These are phyloP conservation scores for Ernsta delagoae DNA, from an alignment of 2,888 invertebrate genomes.

Conservation along the genomic window DNA sequence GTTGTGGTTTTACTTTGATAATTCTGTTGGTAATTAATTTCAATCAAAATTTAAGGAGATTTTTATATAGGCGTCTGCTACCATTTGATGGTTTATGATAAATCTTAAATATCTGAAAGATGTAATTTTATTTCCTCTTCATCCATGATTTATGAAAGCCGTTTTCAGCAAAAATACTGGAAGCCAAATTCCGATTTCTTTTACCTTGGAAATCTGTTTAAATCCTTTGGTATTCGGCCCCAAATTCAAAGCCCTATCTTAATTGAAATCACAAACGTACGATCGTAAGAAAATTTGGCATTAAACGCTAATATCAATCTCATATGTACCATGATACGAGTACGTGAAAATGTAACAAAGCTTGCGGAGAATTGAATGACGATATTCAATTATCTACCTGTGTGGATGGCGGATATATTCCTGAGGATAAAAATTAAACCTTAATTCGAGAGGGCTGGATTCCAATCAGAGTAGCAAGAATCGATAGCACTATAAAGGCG, in stretches of 20 bases:
- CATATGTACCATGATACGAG: neutral
- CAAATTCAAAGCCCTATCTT: slow-evolving; percentile 45
- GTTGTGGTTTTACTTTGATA: no score
- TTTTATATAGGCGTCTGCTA: no score
- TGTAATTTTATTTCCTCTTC: slow-evolving; percentile 31
- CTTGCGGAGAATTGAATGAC: neutral
- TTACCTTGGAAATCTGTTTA: slow-evolving; percentile 37
- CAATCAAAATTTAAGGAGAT: no score
- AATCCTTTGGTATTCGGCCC: slow-evolving; percentile 45
- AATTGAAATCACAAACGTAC: slow-evolving; percentile 47
- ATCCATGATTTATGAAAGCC: slow-evolving; percentile 35
- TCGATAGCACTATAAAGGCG: no score
- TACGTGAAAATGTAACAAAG: slow-evolving; percentile 11
- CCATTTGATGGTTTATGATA: neutral
- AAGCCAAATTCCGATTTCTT: slow-evolving; percentile 31
- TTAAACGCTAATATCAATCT: slow-evolving; percentile 33
- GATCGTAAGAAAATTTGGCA: slow-evolving; percentile 36
- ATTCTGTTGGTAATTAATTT: no score
- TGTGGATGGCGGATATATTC: no score
- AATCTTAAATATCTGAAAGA: slow-evolving; percentile 16
- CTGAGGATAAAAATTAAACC: no score
- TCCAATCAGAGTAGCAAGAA: no score
- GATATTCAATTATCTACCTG: no score
- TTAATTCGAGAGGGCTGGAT: no score
- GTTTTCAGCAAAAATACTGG: slow-evolving; percentile 33